Evolutionary conservation across 2,113 vertebrate species (phyloP).

Genomic region (Labeo catla): DNA sequence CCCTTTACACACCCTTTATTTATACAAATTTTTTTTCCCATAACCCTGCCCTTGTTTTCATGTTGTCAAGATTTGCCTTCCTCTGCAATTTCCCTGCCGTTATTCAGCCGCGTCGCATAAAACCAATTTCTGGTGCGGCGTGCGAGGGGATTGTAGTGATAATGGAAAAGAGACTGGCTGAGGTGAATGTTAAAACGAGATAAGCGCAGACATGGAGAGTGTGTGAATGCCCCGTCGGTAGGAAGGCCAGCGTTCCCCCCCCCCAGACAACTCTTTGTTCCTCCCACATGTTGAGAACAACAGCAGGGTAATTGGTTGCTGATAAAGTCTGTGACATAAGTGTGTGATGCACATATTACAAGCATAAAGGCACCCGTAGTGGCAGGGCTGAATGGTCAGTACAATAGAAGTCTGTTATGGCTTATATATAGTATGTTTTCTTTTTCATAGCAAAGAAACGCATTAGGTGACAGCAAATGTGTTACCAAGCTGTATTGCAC

Average conservation of each 20-base stretch:
- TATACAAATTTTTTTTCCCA: conserved; percentile 54
- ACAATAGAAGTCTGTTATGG: background rate
- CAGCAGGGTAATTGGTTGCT: conserved; percentile 49
- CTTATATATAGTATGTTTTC: background rate
- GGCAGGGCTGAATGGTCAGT: background rate
- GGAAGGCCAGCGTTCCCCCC: conserved; percentile 23
- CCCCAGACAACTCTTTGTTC: conserved; percentile 25
- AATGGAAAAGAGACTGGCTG: conserved; percentile 66
- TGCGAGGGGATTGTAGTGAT: conserved; percentile 62
- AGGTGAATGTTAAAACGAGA: conserved; percentile 68
- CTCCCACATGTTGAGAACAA: conserved; percentile 27
- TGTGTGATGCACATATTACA: conserved; percentile 46
- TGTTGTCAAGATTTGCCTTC: conserved; percentile 51
- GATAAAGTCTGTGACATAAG: conserved; percentile 43
- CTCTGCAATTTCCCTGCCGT: conserved; percentile 54
- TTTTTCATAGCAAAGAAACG: background rate
- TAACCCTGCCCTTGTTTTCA: conserved; percentile 60
- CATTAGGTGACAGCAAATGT: background rate
- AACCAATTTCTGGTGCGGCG: conserved; percentile 66
- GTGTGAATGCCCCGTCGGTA: conserved; percentile 52
- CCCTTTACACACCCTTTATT: conserved; percentile 43
- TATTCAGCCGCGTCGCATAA: conserved; percentile 65
- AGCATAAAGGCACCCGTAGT: background rate
- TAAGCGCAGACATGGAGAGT: conserved; percentile 53
- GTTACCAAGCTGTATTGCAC: background rate